A percentile compares a stretch with the other conserved stretches of the same genome.
phyloP scores from a whole-genome alignment of 2,113 vertebrate species.

The Triplophysa tibetana region DNA sequence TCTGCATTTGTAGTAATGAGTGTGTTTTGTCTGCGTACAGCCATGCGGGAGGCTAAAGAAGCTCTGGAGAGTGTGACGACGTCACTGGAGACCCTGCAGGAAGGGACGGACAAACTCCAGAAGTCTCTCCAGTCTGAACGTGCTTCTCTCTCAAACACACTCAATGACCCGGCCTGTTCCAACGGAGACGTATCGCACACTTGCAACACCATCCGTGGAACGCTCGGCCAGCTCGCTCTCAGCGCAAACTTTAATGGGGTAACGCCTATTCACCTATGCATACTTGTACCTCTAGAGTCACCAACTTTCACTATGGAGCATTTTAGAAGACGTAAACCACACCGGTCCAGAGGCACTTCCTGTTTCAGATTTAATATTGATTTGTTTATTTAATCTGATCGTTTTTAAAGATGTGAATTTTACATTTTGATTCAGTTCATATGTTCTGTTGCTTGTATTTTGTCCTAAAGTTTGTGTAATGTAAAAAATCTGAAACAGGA shows the following conservation, averaged over 20 bases:
- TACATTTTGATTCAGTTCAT: too few relatives aligned
- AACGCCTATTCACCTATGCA: constrained; percentile 16
- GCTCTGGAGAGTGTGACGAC: constrained; percentile 79
- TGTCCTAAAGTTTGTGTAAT: too few relatives aligned
- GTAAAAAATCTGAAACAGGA: too few relatives aligned
- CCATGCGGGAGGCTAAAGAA: constrained; percentile 84
- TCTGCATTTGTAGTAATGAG: neutral
- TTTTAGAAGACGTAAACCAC: too few relatives aligned
- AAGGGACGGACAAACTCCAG: constrained; percentile 73
- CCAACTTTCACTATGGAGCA: too few relatives aligned
- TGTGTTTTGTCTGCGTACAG: constrained; percentile 64
- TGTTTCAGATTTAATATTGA: too few relatives aligned
- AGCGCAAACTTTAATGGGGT: constrained; percentile 78
- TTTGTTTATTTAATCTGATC: too few relatives aligned
- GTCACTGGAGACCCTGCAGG: constrained; percentile 78
- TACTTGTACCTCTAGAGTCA: neutral
- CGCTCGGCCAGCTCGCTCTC: constrained; percentile 75
- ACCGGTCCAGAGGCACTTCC: too few relatives aligned
- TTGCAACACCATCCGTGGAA: constrained; percentile 77
- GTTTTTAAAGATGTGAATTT: too few relatives aligned
- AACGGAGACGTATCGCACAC: constrained; percentile 64
- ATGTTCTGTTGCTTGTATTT: too few relatives aligned
- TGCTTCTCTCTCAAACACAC: constrained; percentile 75
- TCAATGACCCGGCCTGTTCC: constrained; percentile 79
- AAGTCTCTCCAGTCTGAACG: constrained; percentile 73